Evolutionary conservation across 2,113 vertebrate genomes (phyloP), one percentile per base, ranked within the genome.

Genomic region (Mesitornis unicolor): DNA sequence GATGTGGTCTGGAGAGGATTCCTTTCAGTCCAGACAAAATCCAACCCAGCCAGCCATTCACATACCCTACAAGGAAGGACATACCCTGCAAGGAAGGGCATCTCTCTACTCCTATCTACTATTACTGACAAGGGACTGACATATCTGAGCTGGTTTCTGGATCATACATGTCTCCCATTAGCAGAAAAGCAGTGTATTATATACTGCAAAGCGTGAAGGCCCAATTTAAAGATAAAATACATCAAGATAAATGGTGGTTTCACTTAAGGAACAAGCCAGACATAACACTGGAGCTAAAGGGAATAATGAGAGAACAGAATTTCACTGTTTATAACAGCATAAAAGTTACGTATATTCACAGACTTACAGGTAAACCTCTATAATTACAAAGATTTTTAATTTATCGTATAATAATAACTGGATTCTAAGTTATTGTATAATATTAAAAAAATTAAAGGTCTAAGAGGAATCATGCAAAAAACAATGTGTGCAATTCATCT

Each of bases 311-410:
- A 71, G 29, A 67, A 36, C 0, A 68, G 24, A 50, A 61, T 40
- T 65, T 64, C 54, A 51, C n/a, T 53, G 10, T 26, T 81, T 61
- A 53, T 13, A n/a, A 74, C 29, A 87, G 29, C 11, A 22, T 1
- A 31, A 10, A 42, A 69, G 21, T 25, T 35, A 59, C 0, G 1
- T 3, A 38, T 25, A 33, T 21, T 77, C 0, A 0, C 8, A 43
- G 74, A 78, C 8, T 67, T 59, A 28, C 2, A 69, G 50, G 26
- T 24, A n/a, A 47, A 51, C n/a, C 42, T 19, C 0, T 28, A 63
- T 31, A 7, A 60, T 54, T 59, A 51, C 33, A 51, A 67, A 88
- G 6, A 5, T 22, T 57, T 80, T 57, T 36, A 45, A 83, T 73
- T 31, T 26, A 68, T 11, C 6, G 5, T 5, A 13, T 13, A 43